Conservation (phyloP, 2,797 vertebrate species). For the Cynodonichthys magdalenae region DNA sequence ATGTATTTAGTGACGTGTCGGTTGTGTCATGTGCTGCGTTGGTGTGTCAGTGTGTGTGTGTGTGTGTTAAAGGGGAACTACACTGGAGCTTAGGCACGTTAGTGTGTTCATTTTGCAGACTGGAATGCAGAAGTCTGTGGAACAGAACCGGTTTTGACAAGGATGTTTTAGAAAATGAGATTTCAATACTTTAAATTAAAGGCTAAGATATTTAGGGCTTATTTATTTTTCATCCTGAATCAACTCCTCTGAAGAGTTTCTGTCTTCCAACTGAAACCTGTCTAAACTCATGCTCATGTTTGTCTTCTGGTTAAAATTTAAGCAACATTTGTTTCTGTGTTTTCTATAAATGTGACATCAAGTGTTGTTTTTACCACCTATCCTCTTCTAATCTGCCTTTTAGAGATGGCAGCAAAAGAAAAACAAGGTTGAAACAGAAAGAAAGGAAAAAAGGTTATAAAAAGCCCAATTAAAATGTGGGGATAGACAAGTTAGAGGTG, state of each 20-base stretch:
- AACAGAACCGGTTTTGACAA: not conserved
- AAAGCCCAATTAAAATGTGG: constrained; percentile 78
- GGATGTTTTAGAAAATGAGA: not conserved
- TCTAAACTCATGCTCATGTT: not conserved
- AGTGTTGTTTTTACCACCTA: constrained; percentile 17
- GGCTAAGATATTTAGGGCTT: no score
- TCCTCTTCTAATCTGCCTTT: constrained; percentile 33
- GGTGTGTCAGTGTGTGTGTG: no score
- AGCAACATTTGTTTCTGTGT: not conserved
- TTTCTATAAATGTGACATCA: constrained; percentile 31
- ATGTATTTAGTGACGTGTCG: not conserved
- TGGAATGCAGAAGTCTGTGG: not conserved
- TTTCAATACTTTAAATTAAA: not conserved
- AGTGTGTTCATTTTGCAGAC: no score
- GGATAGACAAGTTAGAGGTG: constrained; percentile 54
- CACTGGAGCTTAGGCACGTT: not conserved
- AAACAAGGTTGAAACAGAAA: constrained; percentile 45
- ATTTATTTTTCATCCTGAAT: no score
- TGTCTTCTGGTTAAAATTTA: not conserved
- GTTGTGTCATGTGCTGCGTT: not conserved
- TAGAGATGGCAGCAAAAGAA: constrained; percentile 12
- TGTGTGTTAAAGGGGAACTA: not conserved
- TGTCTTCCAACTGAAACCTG: not conserved
- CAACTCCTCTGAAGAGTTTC: not conserved
- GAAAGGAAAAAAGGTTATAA: constrained; percentile 58